phyloP scores from a whole-genome alignment of 92 coral and sea anemone species.

The Porites divaricata region DNA sequence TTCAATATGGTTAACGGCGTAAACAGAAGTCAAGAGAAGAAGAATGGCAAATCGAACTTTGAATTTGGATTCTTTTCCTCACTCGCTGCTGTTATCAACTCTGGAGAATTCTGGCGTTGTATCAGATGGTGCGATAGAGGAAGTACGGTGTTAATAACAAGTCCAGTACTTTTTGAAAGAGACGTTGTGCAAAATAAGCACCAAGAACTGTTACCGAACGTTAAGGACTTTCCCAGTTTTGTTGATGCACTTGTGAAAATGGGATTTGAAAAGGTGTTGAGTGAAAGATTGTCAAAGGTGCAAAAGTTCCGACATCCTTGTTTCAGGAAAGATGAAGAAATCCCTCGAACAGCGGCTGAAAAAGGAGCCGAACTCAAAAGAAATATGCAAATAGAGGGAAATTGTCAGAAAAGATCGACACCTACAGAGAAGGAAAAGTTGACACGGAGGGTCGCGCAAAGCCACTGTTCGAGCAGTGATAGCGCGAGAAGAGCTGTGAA shows the following conservation, averaged over 20 bases:
- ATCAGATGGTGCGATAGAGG: constrained; percentile 30
- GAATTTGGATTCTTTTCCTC: neutral
- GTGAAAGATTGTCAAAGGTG: constrained; percentile 19
- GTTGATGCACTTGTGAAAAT: neutral
- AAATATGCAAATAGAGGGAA: neutral
- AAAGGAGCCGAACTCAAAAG: neutral
- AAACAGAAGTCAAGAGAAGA: neutral
- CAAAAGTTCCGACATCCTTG: constrained; percentile 10
- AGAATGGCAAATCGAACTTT: neutral
- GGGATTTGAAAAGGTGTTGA: constrained; percentile 7
- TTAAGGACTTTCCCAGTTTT: neutral
- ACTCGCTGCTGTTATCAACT: neutral
- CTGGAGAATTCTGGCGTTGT: constrained; percentile 22
- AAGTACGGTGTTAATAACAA: constrained; percentile 9
- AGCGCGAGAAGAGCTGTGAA: neutral
- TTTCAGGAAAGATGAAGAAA: neutral
- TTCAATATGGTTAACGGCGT: too few relatives aligned
- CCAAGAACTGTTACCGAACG: neutral
- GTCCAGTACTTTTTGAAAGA: constrained; percentile 3
- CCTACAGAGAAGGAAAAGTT: neutral
- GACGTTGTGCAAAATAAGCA: neutral
- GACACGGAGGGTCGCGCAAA: neutral
- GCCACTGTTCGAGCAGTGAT: neutral
- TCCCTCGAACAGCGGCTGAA: neutral
- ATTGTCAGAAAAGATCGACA: neutral